Conservation (phyloP, 1,140 invertebrate genomes). For the Bombus ignitus region DNA sequence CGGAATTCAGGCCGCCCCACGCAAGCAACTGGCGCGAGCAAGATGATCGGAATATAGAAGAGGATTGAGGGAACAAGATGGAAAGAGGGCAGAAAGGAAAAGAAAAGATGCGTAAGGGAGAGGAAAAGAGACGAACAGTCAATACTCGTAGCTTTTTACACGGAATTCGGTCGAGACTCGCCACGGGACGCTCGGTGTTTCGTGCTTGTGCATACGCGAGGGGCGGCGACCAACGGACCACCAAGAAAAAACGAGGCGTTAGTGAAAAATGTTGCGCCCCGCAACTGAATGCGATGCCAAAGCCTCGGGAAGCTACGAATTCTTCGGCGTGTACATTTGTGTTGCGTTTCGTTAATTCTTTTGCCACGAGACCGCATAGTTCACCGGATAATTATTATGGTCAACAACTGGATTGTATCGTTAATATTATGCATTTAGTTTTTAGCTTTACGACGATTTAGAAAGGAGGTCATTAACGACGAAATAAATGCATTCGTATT, state of each 20-base stretch:
- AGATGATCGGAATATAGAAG: background rate
- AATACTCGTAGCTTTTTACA: slow-evolving; percentile 63
- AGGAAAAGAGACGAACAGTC: slow-evolving; percentile 21
- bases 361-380: background rate
- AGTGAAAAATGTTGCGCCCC: slow-evolving; percentile 47
- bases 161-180: slow-evolving; percentile 62
- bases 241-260: slow-evolving; percentile 17
- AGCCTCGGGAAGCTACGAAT: background rate
- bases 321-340: background rate
- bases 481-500: too few species aligned
- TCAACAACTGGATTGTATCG: background rate
- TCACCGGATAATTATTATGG: background rate
- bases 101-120: background rate
- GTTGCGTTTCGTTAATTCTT: background rate
- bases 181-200: slow-evolving; percentile 49
- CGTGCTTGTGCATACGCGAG: slow-evolving; percentile 21
- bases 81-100: background rate
- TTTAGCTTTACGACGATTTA: too few species aligned
- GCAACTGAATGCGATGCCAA: slow-evolving; percentile 26
- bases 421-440: background rate
- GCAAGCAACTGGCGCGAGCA: slow-evolving; percentile 21
- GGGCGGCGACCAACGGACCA: slow-evolving; percentile 14
- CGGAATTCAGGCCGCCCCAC: slow-evolving; percentile 50
- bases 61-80: slow-evolving; percentile 20
- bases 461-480: too few species aligned